Base-by-base conservation (phyloP, 2,797 vertebrate genomes). In the Rachycentron canadum region DNA sequence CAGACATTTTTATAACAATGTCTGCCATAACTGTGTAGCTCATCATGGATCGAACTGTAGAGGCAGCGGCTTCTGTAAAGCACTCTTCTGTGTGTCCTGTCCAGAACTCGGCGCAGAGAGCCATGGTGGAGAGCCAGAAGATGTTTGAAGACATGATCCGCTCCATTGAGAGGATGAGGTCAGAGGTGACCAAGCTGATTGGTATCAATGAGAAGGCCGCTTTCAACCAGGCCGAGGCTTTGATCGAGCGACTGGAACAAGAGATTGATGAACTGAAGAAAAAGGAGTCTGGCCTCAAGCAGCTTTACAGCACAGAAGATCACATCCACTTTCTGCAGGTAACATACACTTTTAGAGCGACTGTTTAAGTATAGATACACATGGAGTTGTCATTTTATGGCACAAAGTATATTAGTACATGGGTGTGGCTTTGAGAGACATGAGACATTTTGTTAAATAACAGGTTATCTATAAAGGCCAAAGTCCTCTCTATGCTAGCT, bases 61-160 rank as follows among this genome's bases (percentile, higher is more conserved):
- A 19, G n/a, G 40, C 32, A 11, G 21, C 21, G 26, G 25, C 16
- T 14, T 49, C 52, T 53, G n/a, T 36, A 21, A 47, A 66, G 34
- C n/a, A 85, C 75, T 83, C n/a, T 19, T 7, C 45, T 50, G 34
- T 1, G 11, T 78, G 2, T 76, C 36, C 23, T 58, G 41, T 61
- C 9, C 89, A 96, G 95, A 95, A 94, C 83, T 95, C 94, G 0
- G 95, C 95, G n/a, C 94, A 95, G 76, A 93, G 95, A 85, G 94
- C 95, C 78, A 96, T 95, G 95, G 80, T 92, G 41, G 95, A 96
- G 66, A 96, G 95, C 80, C 95, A 96, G 90, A 95, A 96, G 91
- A 95, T 95, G 94, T 96, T 96, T 41, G 94, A 95, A 73, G 95
- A 96, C 73, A 96, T 96, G 95, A 95, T 96, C 61, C 95, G 93